A percentile compares a stretch with the other conserved stretches of the same genome.
phyloP scores from a whole-genome alignment of 1,140 invertebrate genomes.

The Caenorhabditis briggsae region DNA sequence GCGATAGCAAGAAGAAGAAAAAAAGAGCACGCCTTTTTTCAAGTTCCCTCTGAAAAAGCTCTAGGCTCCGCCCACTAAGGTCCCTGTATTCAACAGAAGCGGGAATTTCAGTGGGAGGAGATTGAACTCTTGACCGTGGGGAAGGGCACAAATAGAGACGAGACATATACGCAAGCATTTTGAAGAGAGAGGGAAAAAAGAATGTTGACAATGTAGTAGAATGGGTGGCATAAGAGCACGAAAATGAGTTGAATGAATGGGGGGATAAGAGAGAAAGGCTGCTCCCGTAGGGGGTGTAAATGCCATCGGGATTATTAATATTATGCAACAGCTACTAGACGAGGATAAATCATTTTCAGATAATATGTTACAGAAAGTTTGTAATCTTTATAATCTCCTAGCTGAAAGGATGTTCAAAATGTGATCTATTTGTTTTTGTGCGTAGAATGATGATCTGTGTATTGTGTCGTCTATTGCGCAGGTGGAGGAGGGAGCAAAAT shows the following conservation, averaged over 20 bases:
- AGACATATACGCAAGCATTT: neutral
- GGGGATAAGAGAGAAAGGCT: neutral
- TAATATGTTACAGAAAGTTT: neutral
- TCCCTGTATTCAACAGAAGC: neutral
- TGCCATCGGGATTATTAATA: neutral
- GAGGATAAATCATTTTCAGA: neutral
- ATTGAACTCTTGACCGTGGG: slow-evolving; percentile 20
- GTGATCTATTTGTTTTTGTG: slow-evolving; percentile 19
- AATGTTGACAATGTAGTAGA: slow-evolving; percentile 29
- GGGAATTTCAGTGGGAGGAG: neutral
- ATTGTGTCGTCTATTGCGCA: neutral
- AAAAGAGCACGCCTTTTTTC: neutral
- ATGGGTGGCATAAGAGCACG: neutral
- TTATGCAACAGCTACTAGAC: neutral
- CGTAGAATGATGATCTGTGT: slow-evolving; percentile 14
- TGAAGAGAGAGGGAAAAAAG: neutral
- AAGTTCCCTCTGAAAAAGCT: neutral
- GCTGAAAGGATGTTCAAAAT: neutral
- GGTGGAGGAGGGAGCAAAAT: neutral
- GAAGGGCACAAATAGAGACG: slow-evolving; percentile 11
- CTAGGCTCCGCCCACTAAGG: neutral
- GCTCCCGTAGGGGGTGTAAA: neutral
- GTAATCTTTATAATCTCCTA: neutral
- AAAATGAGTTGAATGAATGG: neutral
- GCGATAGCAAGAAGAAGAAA: neutral